These are phyloP conservation scores for Passerina amoena DNA, from an alignment of 2,113 vertebrate genomes.

Conservation along the genomic window DNA sequence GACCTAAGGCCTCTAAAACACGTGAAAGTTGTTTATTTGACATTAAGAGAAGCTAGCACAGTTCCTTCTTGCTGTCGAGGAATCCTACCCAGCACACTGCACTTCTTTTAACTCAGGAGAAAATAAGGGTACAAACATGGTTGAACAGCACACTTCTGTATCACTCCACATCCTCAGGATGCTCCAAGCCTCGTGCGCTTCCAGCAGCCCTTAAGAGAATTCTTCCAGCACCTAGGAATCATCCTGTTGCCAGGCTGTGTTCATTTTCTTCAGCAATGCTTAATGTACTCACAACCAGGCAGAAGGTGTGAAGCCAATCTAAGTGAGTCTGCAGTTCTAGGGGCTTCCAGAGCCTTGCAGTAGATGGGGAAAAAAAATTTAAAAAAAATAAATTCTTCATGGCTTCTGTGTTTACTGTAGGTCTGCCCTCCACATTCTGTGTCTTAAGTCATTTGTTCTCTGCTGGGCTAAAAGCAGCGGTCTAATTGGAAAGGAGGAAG, in stretches of 20 bases:
- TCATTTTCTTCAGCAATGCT: not conserved
- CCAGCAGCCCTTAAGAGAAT: conserved; percentile 21
- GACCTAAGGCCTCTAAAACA: not conserved
- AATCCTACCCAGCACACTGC: conserved; percentile 30
- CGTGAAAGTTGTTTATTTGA: not conserved
- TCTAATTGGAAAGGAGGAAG: conserved; percentile 62
- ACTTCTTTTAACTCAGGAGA: conserved; percentile 63
- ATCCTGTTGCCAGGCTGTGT: not conserved
- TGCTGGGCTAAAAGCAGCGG: conserved; percentile 50
- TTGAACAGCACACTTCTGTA: conserved; percentile 66
- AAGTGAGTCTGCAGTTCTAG: not conserved
- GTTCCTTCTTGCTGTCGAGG: not conserved
- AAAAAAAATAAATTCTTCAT: not conserved
- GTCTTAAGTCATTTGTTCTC: conserved; percentile 32
- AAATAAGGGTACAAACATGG: conserved; percentile 61
- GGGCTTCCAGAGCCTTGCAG: not conserved
- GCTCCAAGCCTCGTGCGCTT: conserved; percentile 27
- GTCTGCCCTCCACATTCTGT: not conserved
- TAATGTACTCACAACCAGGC: not conserved
- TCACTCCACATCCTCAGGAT: conserved; percentile 17
- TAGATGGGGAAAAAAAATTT: not conserved
- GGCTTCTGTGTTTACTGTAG: not conserved
- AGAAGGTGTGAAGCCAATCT: not conserved
- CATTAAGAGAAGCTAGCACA: not conserved
- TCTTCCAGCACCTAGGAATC: conserved; percentile 24